Evolutionary conservation across 1,140 invertebrate genomes (phyloP).

Genomic region (Drosophila kepulauana): DNA sequence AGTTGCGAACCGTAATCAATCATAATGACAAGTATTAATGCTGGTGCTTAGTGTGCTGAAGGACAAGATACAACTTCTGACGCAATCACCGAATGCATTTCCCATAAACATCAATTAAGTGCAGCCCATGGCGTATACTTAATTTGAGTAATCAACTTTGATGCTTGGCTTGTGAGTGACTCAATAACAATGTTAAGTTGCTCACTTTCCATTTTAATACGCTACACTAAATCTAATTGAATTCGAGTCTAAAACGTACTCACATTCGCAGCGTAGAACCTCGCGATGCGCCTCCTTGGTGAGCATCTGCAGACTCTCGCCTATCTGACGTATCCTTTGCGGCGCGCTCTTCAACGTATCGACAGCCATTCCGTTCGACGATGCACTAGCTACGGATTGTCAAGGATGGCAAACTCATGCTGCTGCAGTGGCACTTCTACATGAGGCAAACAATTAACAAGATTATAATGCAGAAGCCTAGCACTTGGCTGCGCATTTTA

Average conservation of each 20-base stretch:
- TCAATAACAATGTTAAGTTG: background rate
- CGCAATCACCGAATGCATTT: conserved; percentile 30
- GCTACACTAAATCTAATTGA: background rate
- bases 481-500: conserved; percentile 77
- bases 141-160: conserved; percentile 8
- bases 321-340: conserved; percentile 63
- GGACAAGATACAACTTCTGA: conserved; percentile 25
- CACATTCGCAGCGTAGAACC: conserved; percentile 70
- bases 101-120: conserved; percentile 1
- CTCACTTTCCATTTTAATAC: background rate
- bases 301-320: conserved; percentile 73
- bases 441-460: conserved; percentile 79
- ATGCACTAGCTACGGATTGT: background rate
- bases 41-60: conserved; percentile 21
- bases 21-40: conserved; percentile 24
- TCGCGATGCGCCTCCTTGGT: conserved; percentile 66
- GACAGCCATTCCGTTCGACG: conserved; percentile 17
- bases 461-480: conserved; percentile 77
- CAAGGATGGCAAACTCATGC: background rate
- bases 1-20: conserved; percentile 51
- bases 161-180: background rate
- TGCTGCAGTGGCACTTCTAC: conserved; percentile 47
- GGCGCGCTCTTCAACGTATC: conserved; percentile 51
- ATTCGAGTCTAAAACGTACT: conserved; percentile 39
- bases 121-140: conserved; percentile 22